Evolutionary conservation across 2,797 vertebrate species (phyloP).

Genomic region (Eurystomus glaucurus): DNA sequence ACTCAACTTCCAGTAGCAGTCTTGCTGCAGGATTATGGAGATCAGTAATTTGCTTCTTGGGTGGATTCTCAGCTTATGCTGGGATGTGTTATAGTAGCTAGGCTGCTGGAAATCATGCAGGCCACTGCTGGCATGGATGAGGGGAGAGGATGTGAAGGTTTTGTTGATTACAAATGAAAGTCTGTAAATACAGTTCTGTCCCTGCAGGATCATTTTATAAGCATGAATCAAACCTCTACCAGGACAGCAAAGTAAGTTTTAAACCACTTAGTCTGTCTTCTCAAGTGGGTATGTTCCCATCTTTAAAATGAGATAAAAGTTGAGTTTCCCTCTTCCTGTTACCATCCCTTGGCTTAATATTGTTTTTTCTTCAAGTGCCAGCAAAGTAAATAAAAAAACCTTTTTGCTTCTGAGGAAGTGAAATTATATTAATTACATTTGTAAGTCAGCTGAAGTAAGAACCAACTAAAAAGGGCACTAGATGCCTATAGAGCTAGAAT

Average conservation of each 20-base stretch:
- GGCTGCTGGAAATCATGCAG: not conserved
- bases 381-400: not conserved
- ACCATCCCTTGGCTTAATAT: not conserved
- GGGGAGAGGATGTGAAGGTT: not conserved
- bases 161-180: not conserved
- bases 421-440: not conserved
- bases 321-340: not conserved
- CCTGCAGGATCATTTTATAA: not conserved
- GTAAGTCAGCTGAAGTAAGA: not conserved
- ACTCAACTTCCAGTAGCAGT: not conserved
- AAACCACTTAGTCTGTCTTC: not conserved
- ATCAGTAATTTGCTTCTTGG: not conserved
- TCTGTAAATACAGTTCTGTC: constrained; percentile 24
- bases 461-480: not conserved
- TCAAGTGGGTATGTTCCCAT: not conserved
- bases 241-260: not conserved
- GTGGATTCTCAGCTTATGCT: constrained; percentile 22
- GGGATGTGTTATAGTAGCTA: not conserved
- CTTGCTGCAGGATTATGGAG: constrained; percentile 19
- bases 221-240: not conserved
- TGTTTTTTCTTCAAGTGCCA: not conserved
- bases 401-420: not conserved
- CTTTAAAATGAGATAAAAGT: not conserved
- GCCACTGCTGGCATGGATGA: not conserved
- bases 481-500: not conserved